Base-by-base conservation (phyloP, 1,140 invertebrate genomes). In the Caenorhabditis briggsae region DNA sequence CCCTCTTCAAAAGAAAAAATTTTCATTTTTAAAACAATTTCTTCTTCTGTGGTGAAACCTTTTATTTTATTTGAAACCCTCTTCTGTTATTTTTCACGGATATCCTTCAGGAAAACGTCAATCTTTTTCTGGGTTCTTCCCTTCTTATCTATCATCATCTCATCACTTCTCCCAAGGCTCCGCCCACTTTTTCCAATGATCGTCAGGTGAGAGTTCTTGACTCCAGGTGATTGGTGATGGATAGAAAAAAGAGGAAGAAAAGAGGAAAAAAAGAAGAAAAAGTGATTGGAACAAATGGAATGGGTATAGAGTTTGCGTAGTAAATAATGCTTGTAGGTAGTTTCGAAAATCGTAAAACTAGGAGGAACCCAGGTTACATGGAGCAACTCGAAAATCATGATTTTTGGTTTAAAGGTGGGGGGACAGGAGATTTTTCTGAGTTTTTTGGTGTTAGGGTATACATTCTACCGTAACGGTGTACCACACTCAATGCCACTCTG, bases 281-380 rank as follows among this genome's bases (percentile, higher is more conserved):
- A 50, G 20, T 50, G 70, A 78, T 50, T 78, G 70, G 70, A 78
- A 78, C 70, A 78, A 78, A 78, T 78, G 43, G 46, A 14, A 12
- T 46, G n/a, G n/a, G 9, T 20, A 16, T 11, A 50, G 46, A 50
- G 33, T 78, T 23, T 48, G 70, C 20, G 46, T 58, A n/a, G 59
- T 61, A 61, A 61, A 61, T 61, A 61, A 20, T 61, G 59, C 25
- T 61, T 61, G 23, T 58, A 12, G 11, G 59, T 25, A 8, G 20
- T 61, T 61, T 25, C 20, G 23, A 33, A 61, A 53, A 53, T 33
- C 33, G 33, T 33, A 33, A 33, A 33, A 33, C 33, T 33, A 33
- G 33, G 33, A 3, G 33, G 3, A 1, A 33, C 1, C 33, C 33
- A 33, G 33, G 33, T 33, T 33, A 33, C 1, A 33, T 33, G 33